phyloP scores from a whole-genome alignment of 2,888 invertebrate genomes.

The Ophioninae sp. region DNA sequence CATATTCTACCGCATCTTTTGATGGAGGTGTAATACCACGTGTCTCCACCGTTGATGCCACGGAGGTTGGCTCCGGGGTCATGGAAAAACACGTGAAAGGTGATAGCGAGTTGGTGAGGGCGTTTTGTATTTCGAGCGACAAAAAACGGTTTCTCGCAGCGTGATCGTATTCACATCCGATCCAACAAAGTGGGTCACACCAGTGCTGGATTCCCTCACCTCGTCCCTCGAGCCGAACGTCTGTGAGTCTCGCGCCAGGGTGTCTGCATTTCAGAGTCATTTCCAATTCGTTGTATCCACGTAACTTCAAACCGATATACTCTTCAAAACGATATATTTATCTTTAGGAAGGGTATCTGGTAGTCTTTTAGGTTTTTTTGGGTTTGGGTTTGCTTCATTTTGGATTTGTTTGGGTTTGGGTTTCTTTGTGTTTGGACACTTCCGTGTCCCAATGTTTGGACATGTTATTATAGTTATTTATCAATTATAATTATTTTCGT shows the following conservation, averaged over 20 bases:
- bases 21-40: slow-evolving; percentile 8
- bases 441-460: too few species aligned
- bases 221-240: slow-evolving; percentile 43
- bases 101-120: slow-evolving; percentile 40
- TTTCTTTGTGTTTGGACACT: too few species aligned
- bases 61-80: slow-evolving; percentile 60
- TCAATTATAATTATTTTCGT: too few species aligned
- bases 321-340: too few species aligned
- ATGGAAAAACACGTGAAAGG: slow-evolving; percentile 58
- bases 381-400: too few species aligned
- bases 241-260: too few species aligned
- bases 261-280: not conserved
- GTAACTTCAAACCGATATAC: not conserved
- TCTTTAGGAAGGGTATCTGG: too few species aligned
- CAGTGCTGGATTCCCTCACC: slow-evolving; percentile 70
- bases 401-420: too few species aligned
- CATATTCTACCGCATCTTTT: not conserved
- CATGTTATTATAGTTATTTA: too few species aligned
- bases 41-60: slow-evolving; percentile 9
- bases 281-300: not conserved
- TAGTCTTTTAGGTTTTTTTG: too few species aligned
- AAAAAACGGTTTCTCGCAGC: slow-evolving; percentile 46
- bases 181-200: slow-evolving; percentile 76
- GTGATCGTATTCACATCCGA: slow-evolving; percentile 59
- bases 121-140: slow-evolving; percentile 51